Evolutionary conservation across 2,797 vertebrate species (phyloP), one percentile per base, ranked within the genome.

Genomic region (Aplochiton taeniatus): DNA sequence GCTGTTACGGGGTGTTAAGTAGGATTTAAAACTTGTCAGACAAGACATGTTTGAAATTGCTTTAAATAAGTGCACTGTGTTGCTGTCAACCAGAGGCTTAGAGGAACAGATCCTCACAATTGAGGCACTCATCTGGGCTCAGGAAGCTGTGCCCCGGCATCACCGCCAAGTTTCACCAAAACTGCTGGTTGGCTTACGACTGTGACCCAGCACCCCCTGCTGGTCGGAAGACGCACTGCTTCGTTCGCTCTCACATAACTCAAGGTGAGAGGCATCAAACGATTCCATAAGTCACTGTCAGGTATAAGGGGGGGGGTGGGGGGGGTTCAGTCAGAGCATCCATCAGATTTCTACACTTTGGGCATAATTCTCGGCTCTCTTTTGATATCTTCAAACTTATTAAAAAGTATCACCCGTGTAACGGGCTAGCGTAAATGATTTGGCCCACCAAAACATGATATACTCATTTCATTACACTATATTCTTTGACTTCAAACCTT

Each of bases 1-100:
- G 91, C 91, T 93, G 92, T 93, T 93, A 93, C 83, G 90, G 90
- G 92, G 91, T 91, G 92, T 93, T 94, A 93, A 93, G 92, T 90
- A 92, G 92, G 92, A 94, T 93, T 93, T 94, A 93, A 92, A 93
- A 94, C 92, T 94, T 94, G 93, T 94, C 93, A 94, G 90, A 94
- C 93, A 94, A 92, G 93, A 93, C 92, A 92, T 94, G 93, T 93
- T 94, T 93, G 92, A 93, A 94, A 94, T 94, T 93, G 91, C 92
- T 93, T 93, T 92, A 93, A 94, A 94, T 92, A 93, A 93, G 91
- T 92, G 91, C 90, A 93, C 90, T 93, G 92, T 94, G 92, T 90
- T 93, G 91, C 93, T 93, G 92, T 93, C 93, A 93, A 90, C 90
- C 87, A 83, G 90, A 83, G 89, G 93, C 92, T 94, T 93, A 93